Conservation (phyloP, 1,140 invertebrate genomes). For the Babylonia areolata region DNA sequence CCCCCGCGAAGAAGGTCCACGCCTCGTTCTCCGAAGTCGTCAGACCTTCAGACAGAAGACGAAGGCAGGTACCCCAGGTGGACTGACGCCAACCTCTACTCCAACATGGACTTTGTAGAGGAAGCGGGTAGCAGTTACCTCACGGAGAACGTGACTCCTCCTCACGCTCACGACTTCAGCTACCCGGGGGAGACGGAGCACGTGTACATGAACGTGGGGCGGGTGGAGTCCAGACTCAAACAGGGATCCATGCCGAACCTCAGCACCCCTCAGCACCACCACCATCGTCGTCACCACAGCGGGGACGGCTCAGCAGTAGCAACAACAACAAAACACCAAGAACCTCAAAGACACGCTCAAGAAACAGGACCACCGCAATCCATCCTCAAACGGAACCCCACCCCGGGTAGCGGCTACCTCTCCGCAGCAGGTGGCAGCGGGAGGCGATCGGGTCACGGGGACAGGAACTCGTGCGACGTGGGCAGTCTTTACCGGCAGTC, state of each 20-base stretch:
- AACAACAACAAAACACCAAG: background rate
- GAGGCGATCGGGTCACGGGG: background rate
- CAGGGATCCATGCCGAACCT: conserved; percentile 27
- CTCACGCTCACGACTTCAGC: background rate
- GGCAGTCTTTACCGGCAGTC: conserved; percentile 27
- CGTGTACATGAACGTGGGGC: background rate
- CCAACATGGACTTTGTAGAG: background rate
- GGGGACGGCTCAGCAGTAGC: too few relatives aligned
- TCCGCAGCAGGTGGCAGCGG: background rate
- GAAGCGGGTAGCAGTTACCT: background rate
- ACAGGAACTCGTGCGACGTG: conserved; percentile 30
- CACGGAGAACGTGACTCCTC: background rate
- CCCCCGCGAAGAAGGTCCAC: background rate
- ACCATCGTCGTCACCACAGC: background rate
- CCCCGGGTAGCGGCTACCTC: conserved; percentile 5
- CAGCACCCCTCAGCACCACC: background rate
- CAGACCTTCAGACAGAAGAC: too few relatives aligned
- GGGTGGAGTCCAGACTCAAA: background rate
- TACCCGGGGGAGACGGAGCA: conserved; percentile 13
- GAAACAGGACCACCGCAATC: background rate
- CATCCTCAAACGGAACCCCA: background rate
- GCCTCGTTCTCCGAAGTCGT: background rate
- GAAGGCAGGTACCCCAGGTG: too few relatives aligned
- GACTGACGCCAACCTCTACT: background rate
- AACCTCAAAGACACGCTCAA: background rate